Base-by-base conservation (phyloP, 2,888 invertebrate species). In the Tubulanus polymorphus region DNA sequence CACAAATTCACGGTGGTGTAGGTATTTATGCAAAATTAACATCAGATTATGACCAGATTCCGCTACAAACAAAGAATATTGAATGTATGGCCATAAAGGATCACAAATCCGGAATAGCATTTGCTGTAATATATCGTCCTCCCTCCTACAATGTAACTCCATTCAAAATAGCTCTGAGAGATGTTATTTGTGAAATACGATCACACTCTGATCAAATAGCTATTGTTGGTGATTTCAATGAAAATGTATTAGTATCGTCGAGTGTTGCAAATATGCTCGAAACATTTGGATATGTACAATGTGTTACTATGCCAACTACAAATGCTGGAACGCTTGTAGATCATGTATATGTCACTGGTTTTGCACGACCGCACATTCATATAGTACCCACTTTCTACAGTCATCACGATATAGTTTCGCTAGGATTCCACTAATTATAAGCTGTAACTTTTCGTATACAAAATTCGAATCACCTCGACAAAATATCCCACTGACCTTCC, bases 21-120 rank as follows among this genome's bases (percentile, higher is more conserved):
- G 49, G 20, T 49, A 29, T 49, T 32, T 49, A 49, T 49, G 18
- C 32, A n/a, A 30, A 49, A 49, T 8, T 12, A 30, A 8, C 28
- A 26, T 32, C 32, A 10, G 10, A 30, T 15, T 41, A 18, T 8
- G 3, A 8, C 6, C 41, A 8, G 23, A 3, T 41, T 41, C 18
- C 18, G 6, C 41, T 41, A 8, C 6, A 15, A 8, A 15, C 23
- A 5, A 5, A 5, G 6, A 41, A 41, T 41, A 18, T 41, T 8
- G 41, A 41, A 15, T 41, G 23, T 23, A 41, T 41, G 6, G 41
- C 41, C 15, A 41, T 41, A 32, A 32, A 32, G 35, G 23, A 41
- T 8, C 5, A 41, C 6, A 41, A 18, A 3, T 41, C 41, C 35
- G 35, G 10, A 32, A 32, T 15, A 20, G 20, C 23, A 8, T 3